Conservation (phyloP, 2,888 invertebrate genomes). For the Epicampocera succincta region DNA sequence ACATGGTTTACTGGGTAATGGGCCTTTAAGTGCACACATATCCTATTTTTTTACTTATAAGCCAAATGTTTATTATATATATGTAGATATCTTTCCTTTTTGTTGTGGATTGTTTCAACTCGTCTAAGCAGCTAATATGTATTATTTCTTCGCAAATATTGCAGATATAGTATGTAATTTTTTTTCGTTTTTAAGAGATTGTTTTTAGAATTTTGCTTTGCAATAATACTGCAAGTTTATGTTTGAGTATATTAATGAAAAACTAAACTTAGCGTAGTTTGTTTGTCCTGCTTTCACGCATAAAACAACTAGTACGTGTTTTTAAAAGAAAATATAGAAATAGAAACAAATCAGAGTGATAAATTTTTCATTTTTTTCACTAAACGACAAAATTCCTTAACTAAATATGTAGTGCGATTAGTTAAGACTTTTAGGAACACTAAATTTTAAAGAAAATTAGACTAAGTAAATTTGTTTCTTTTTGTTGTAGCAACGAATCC, state of each 20-base stretch:
- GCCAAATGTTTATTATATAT: constrained; percentile 10
- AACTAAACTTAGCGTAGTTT: constrained; percentile 30
- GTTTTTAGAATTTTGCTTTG: neutral
- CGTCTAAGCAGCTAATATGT: constrained; percentile 6
- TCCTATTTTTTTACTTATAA: neutral
- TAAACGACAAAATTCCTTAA: no score
- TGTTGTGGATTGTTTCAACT: constrained; percentile 20
- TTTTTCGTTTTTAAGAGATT: constrained; percentile 1
- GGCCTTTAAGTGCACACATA: no score
- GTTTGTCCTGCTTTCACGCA: constrained; percentile 19
- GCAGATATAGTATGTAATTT: neutral
- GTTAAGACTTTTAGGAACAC: no score
- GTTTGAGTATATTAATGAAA: neutral
- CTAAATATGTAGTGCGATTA: no score
- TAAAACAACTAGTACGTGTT: neutral
- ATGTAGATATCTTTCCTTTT: neutral
- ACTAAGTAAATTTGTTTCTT: no score
- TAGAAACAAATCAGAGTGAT: no score
- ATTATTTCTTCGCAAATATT: constrained; percentile 13
- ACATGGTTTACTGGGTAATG: no score
- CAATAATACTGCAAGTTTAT: neutral
- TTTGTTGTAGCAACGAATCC: no score
- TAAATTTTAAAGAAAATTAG: no score
- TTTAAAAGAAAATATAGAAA: neutral
- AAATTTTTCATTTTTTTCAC: no score